Evolutionary conservation across 2,797 vertebrate species (phyloP).

Genomic region (Gadopsis bispinosus): DNA sequence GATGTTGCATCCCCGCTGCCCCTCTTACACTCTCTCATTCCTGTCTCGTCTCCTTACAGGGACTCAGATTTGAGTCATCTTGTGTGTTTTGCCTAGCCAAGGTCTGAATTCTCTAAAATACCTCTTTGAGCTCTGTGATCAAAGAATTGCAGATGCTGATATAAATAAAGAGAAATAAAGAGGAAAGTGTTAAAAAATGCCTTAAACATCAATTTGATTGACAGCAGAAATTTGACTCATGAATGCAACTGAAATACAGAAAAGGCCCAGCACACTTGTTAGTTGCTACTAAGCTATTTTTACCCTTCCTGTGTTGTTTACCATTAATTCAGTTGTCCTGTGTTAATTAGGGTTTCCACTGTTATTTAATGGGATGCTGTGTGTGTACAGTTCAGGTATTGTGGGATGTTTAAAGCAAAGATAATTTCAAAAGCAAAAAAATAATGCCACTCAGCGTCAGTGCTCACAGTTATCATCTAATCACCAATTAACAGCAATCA

Average conservation of each 20-base stretch:
- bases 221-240: not conserved
- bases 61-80: slow-evolving; percentile 12
- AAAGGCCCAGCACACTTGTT: not conserved
- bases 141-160: not conserved
- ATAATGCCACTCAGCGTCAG: slow-evolving; percentile 29
- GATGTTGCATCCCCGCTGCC: slow-evolving; percentile 30
- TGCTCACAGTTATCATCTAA: slow-evolving; percentile 59
- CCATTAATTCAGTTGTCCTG: slow-evolving; percentile 15
- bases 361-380: slow-evolving; percentile 39
- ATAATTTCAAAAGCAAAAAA: slow-evolving; percentile 44
- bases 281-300: not conserved
- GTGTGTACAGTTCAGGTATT: slow-evolving; percentile 31
- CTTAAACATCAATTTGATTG: not conserved
- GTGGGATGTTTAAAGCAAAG: slow-evolving; percentile 41
- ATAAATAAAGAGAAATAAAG: not conserved
- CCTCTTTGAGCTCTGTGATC: not conserved
- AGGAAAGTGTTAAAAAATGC: not conserved
- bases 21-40: slow-evolving; percentile 16
- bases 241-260: slow-evolving; percentile 2
- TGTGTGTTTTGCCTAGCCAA: not conserved
- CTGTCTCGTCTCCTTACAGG: slow-evolving; percentile 12
- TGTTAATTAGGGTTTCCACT: not conserved
- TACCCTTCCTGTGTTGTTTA: not conserved
- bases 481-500: slow-evolving; percentile 74
- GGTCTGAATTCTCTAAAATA: not conserved